Conservation (phyloP, 2,113 vertebrate species). For the Bucco capensis region DNA sequence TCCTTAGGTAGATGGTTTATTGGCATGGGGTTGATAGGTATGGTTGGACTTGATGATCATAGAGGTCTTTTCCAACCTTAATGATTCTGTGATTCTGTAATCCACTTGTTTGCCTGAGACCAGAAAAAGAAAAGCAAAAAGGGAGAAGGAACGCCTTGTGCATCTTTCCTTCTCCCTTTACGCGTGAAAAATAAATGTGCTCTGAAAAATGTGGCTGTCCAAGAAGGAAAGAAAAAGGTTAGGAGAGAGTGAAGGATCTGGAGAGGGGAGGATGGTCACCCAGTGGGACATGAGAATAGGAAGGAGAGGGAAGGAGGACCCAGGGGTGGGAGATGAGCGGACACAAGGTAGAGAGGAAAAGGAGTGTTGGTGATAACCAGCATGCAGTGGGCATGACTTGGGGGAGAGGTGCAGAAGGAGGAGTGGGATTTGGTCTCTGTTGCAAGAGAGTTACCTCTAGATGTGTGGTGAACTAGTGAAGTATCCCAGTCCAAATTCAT, state of each 20-base stretch:
- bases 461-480: background rate
- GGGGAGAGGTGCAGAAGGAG: background rate
- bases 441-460: background rate
- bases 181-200: background rate
- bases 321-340: accelerated
- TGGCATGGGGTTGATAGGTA: too few species aligned
- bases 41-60: too few species aligned
- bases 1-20: too few species aligned
- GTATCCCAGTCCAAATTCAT: background rate
- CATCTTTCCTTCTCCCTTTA: accelerated
- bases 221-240: background rate
- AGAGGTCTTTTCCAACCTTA: too few species aligned
- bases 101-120: background rate
- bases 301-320: background rate
- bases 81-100: too few species aligned
- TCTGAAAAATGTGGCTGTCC: background rate
- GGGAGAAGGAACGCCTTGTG: background rate
- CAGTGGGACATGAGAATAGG: background rate
- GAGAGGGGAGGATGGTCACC: background rate
- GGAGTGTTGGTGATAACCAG: background rate
- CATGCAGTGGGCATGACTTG: accelerated
- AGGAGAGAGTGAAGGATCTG: accelerated
- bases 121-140: background rate
- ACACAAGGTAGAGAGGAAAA: background rate
- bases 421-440: background rate